Conservation (phyloP, 2,888 invertebrate species). For the Octodonta nipae region DNA sequence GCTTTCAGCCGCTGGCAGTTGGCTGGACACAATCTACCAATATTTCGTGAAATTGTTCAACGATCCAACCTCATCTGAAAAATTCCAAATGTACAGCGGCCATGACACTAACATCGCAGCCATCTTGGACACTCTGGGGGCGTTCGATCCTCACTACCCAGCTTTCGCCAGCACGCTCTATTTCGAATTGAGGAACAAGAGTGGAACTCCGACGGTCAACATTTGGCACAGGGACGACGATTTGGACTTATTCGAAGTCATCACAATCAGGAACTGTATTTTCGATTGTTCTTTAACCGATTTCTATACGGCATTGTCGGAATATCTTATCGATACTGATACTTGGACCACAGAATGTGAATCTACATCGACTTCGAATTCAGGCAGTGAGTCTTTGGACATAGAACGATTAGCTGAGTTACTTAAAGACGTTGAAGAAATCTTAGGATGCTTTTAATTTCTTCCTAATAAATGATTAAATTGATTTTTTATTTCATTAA, state of each 20-base stretch:
- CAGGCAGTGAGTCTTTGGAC: too few species aligned
- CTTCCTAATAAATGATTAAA: too few species aligned
- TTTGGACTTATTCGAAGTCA: neutral
- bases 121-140: neutral
- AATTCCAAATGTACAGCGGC: conserved; percentile 1
- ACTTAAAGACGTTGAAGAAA: too few species aligned
- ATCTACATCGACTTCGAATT: too few species aligned
- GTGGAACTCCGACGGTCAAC: neutral
- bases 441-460: too few species aligned
- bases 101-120: neutral
- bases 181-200: neutral
- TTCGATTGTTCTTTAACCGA: neutral
- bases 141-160: neutral
- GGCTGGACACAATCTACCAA: neutral
- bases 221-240: neutral
- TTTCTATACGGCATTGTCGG: conserved; percentile 6
- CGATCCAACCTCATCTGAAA: neutral
- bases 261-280: neutral
- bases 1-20: neutral
- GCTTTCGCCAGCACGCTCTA: neutral
- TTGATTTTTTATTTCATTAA: too few species aligned
- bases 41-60: neutral
- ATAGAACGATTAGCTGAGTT: too few species aligned
- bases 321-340: conserved; percentile 5
- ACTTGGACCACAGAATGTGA: conserved; percentile 2